A percentile compares a stretch with the other conserved stretches of the same genome.
Evolutionary conservation across 2,888 invertebrate species (phyloP).

Genomic region (Globia sparganii): DNA sequence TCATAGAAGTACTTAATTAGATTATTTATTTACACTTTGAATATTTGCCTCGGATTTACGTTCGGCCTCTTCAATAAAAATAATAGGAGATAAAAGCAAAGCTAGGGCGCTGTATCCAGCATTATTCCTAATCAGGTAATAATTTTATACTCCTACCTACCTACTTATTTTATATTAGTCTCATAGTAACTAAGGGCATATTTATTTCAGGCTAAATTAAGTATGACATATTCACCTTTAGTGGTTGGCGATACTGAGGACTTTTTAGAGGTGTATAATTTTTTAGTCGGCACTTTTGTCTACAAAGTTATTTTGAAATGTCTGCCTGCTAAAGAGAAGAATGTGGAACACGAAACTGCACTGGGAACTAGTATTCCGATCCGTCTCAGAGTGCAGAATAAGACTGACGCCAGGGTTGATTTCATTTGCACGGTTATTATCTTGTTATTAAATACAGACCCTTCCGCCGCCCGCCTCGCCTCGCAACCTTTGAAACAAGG

Average conservation of each 20-base stretch:
- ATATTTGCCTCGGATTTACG: not conserved
- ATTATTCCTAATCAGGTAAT: not conserved
- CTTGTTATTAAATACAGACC: not conserved
- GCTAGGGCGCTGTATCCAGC: not conserved
- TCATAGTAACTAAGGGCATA: slow-evolving; percentile 7
- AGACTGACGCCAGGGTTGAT: slow-evolving; percentile 75
- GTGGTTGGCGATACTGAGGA: slow-evolving; percentile 82
- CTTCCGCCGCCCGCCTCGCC: not conserved
- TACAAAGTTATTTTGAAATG: slow-evolving; percentile 82
- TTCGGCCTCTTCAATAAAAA: not conserved
- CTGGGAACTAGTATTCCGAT: slow-evolving; percentile 80
- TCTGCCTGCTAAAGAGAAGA: slow-evolving; percentile 84
- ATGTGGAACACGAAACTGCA: slow-evolving; percentile 77
- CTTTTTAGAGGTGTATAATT: slow-evolving; percentile 79
- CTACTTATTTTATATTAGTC: not conserved
- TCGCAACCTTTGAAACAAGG: not conserved
- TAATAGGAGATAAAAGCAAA: not conserved
- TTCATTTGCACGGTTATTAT: slow-evolving; percentile 77
- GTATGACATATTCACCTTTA: slow-evolving; percentile 83
- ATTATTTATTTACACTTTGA: not conserved
- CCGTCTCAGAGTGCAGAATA: slow-evolving; percentile 83
- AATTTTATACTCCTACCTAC: not conserved
- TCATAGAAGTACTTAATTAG: not conserved
- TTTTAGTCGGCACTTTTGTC: slow-evolving; percentile 78
- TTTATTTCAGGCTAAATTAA: slow-evolving; percentile 75